phyloP scores from a whole-genome alignment of 2,113 vertebrate species.

The Grammomys surdaster region DNA sequence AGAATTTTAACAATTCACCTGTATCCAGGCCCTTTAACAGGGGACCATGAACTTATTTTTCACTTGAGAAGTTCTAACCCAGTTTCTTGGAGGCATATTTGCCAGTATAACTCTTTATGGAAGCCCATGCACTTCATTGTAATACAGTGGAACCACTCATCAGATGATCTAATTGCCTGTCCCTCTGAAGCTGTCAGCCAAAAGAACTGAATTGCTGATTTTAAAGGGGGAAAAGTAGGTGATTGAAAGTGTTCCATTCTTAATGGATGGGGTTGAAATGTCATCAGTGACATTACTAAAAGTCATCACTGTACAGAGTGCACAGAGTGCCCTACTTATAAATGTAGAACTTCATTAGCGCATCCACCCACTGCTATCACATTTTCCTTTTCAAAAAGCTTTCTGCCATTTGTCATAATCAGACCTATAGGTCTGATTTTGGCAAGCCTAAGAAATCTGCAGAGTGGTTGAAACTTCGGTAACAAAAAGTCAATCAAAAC shows the following conservation, averaged over 20 bases:
- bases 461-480: constrained; percentile 3
- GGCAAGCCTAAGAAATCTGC: constrained; percentile 9
- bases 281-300: constrained; percentile 64
- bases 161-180: constrained; percentile 51
- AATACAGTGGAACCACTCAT: background rate
- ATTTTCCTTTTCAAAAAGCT: constrained; percentile 27
- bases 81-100: constrained; percentile 35
- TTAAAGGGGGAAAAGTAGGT: constrained; percentile 60
- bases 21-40: background rate
- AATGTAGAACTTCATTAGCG: constrained; percentile 60
- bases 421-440: constrained; percentile 23
- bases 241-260: constrained; percentile 76
- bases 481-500: constrained; percentile 44
- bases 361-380: background rate
- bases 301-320: background rate
- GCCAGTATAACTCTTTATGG: background rate
- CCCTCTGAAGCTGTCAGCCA: background rate
- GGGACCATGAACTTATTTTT: constrained; percentile 22
- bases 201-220: constrained; percentile 64
- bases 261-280: constrained; percentile 75
- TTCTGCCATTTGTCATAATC: constrained; percentile 36
- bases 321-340: constrained; percentile 53
- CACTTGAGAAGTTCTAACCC: constrained; percentile 25
- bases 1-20: background rate
- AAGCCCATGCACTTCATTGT: constrained; percentile 46